Percentiles rank a stretch among this genome's conserved stretches.
These are phyloP conservation scores for Elaphurus davidianus DNA, from an alignment of 2,113 vertebrate species.

Conservation along the genomic window DNA sequence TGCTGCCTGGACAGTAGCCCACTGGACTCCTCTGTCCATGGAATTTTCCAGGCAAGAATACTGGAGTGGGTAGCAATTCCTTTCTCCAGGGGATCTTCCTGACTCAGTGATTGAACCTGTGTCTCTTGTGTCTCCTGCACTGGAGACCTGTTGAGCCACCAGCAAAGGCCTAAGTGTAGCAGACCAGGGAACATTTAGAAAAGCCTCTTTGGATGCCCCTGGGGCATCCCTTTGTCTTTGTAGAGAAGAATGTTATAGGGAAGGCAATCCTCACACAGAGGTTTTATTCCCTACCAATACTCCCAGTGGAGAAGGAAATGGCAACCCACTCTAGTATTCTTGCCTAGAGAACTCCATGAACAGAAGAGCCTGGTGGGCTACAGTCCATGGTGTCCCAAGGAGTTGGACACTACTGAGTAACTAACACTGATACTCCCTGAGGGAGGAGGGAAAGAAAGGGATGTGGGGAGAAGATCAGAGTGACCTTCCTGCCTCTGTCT, in stretches of 20 bases:
- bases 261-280: neutral
- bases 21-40: neutral
- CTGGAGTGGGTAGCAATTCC: neutral
- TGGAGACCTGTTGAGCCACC: neutral
- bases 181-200: neutral
- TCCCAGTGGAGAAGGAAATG: neutral
- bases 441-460: neutral
- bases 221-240: neutral
- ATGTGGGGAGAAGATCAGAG: neutral
- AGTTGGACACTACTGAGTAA: fast-evolving
- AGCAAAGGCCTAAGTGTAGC: neutral
- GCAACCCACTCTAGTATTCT: neutral
- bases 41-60: neutral
- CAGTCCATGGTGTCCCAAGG: neutral
- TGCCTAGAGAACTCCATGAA: neutral
- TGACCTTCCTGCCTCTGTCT: neutral
- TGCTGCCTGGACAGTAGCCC: neutral
- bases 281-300: neutral
- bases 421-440: neutral
- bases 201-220: neutral
- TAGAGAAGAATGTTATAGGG: neutral
- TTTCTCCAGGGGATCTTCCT: neutral
- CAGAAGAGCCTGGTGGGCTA: neutral
- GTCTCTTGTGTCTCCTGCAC: neutral
- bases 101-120: neutral